These are phyloP conservation scores for Alectoris magna DNA, from an alignment of 2,797 vertebrate species.

Conservation along the genomic window DNA sequence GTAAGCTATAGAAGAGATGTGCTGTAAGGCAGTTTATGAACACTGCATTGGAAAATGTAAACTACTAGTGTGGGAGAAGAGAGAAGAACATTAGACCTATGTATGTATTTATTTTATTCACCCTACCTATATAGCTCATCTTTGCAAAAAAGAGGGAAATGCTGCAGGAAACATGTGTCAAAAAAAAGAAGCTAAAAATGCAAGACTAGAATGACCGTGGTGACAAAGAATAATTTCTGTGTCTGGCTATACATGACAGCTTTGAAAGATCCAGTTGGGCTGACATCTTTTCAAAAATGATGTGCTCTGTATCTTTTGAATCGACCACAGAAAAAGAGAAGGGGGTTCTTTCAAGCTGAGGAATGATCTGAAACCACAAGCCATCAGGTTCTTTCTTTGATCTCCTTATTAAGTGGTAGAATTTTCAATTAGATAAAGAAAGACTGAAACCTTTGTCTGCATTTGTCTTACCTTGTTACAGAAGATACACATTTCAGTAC, in stretches of 20 bases:
- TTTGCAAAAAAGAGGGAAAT: not conserved
- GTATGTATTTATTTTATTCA: not conserved
- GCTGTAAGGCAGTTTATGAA: not conserved
- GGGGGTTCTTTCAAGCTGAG: not conserved
- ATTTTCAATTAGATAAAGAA: not conserved
- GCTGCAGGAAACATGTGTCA: not conserved
- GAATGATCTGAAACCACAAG: not conserved
- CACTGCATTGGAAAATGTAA: not conserved
- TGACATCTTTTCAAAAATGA: not conserved
- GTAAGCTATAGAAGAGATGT: not conserved
- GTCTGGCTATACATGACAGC: not conserved
- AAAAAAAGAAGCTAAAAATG: slow-evolving; percentile 3
- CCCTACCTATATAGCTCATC: not conserved
- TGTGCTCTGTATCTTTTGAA: not conserved
- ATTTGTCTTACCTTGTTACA: not conserved
- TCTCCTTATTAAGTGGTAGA: not conserved
- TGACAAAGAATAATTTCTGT: not conserved
- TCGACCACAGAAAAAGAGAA: not conserved
- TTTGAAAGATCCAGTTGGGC: not conserved
- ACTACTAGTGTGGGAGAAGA: not conserved
- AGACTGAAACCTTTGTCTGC: not conserved
- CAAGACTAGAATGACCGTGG: not conserved
- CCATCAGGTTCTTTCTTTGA: not conserved
- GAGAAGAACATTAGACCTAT: not conserved
- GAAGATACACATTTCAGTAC: not conserved